Conservation (phyloP, 2,888 invertebrate species). For the Eumacrocentrus americanus region DNA sequence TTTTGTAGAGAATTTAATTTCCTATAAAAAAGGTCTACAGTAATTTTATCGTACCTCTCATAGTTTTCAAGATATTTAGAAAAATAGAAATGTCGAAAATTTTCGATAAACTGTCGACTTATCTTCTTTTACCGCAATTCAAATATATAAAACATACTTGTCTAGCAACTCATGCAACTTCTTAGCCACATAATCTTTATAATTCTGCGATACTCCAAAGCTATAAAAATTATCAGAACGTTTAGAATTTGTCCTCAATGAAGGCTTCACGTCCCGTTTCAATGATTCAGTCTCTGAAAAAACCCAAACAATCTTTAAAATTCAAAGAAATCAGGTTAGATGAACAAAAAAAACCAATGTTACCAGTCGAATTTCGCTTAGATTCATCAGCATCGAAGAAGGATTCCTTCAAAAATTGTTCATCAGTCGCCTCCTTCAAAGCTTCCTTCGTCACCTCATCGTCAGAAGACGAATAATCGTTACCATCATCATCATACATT, state of each 20-base stretch:
- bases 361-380: neutral
- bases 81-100: too few species aligned
- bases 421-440: conserved; percentile 49
- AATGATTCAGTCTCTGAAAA: too few species aligned
- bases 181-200: conserved; percentile 47
- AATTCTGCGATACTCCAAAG: conserved; percentile 46
- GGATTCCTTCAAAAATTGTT: conserved; percentile 43
- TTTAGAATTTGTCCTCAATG: too few species aligned
- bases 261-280: too few species aligned
- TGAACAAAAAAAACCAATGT: too few species aligned
- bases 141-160: conserved; percentile 38
- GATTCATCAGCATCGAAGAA: neutral
- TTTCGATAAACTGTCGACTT: too few species aligned
- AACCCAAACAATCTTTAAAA: too few species aligned
- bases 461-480: conserved; percentile 52
- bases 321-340: too few species aligned
- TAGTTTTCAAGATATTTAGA: too few species aligned
- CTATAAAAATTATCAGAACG: conserved; percentile 38
- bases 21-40: too few species aligned
- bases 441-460: conserved; percentile 44
- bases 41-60: too few species aligned
- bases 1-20: too few species aligned
- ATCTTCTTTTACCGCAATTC: neutral
- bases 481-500: conserved; percentile 11
- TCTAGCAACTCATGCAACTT: conserved; percentile 47